A percentile compares a stretch with the other conserved stretches of the same genome.
Evolutionary conservation across 2,888 invertebrate species (phyloP).

Genomic region (Lasioglossum marginatum): DNA sequence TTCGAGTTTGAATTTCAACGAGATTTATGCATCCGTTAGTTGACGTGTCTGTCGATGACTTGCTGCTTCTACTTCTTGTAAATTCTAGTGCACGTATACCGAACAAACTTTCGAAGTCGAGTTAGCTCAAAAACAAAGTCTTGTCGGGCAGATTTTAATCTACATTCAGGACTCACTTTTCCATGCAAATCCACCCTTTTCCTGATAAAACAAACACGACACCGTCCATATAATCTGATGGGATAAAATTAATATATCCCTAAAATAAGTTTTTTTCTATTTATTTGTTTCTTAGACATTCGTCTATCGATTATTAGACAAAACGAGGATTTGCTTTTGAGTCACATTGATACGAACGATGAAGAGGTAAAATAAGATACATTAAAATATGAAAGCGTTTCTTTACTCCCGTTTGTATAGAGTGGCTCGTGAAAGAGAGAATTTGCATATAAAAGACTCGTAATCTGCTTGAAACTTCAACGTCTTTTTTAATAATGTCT

Average conservation of each 20-base stretch:
- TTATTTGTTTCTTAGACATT: too few species aligned
- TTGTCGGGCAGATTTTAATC: not conserved
- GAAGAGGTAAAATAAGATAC: not conserved
- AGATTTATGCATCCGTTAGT: not conserved
- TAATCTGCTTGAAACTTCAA: not conserved
- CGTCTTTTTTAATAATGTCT: not conserved
- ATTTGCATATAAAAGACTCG: constrained; percentile 1
- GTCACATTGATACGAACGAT: not conserved
- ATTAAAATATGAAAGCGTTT: not conserved
- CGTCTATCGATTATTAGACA: too few species aligned
- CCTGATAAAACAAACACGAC: not conserved
- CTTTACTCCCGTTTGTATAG: not conserved
- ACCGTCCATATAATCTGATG: not conserved
- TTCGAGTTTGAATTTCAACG: not conserved
- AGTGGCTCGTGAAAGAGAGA: not conserved
- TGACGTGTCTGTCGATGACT: not conserved
- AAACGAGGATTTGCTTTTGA: not conserved
- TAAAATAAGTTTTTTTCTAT: not conserved
- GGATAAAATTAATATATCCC: not conserved
- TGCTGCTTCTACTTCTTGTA: not conserved
- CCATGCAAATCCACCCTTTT: not conserved
- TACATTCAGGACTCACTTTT: not conserved
- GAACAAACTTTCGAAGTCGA: not conserved
- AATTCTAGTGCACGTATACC: not conserved
- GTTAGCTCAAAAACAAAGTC: not conserved